phyloP scores from a whole-genome alignment of 2,797 vertebrate genomes.

The Mormyrus hasselquistii region DNA sequence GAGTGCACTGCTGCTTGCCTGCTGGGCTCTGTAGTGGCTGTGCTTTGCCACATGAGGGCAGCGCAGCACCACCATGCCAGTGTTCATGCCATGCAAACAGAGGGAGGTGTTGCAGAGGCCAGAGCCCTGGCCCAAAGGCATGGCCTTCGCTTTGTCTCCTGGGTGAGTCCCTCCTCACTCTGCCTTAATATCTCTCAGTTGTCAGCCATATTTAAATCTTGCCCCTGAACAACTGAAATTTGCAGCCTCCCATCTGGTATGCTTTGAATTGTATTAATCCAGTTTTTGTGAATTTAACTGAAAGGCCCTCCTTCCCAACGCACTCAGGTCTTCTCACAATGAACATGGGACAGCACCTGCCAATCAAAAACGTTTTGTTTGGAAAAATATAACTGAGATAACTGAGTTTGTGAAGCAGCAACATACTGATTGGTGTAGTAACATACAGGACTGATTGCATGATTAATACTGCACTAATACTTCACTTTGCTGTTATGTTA shows the following conservation, averaged over 20 bases:
- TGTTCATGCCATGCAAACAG: conserved; percentile 69
- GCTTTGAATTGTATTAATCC: neutral
- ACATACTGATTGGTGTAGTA: neutral
- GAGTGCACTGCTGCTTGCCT: conserved; percentile 49
- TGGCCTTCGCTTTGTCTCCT: conserved; percentile 79
- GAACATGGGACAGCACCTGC: neutral
- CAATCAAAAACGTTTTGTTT: conserved; percentile 4
- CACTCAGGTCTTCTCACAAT: neutral
- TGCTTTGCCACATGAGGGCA: conserved; percentile 86
- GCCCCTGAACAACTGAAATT: neutral
- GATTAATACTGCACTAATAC: conserved; percentile 12
- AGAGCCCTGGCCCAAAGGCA: conserved; percentile 71
- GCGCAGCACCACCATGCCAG: conserved; percentile 72
- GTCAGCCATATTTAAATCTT: neutral
- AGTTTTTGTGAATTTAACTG: neutral
- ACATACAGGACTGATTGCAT: conserved; percentile 7
- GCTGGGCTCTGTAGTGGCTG: conserved; percentile 66
- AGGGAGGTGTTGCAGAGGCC: conserved; percentile 67
- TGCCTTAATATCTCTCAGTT: conserved; percentile 38
- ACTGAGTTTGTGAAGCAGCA: neutral
- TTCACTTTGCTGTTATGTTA: conserved; percentile 9
- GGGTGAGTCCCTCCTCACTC: conserved; percentile 84
- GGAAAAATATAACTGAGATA: neutral
- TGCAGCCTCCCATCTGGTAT: neutral
- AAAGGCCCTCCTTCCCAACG: neutral